A percentile compares a stretch with the other conserved stretches of the same genome.
Evolutionary conservation across 2,888 invertebrate species (phyloP).

Genomic region (Neuroscelio doddi): DNA sequence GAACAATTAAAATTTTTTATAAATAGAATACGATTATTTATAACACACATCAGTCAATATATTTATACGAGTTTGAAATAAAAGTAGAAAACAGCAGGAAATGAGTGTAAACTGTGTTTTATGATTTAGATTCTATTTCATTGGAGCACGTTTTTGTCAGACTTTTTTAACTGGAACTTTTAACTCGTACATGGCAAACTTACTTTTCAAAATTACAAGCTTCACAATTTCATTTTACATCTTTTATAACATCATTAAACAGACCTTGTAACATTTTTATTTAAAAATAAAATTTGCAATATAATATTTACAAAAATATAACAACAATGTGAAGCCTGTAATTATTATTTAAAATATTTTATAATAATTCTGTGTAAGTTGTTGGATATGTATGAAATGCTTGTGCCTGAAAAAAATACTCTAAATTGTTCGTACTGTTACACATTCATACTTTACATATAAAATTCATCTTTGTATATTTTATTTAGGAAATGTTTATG

Average conservation of each 20-base stretch:
- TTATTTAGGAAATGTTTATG: no score
- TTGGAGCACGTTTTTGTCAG: conserved; percentile 23
- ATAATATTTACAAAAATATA: no score
- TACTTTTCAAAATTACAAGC: conserved; percentile 35
- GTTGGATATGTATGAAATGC: conserved; percentile 17
- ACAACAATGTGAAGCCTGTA: conserved; percentile 22
- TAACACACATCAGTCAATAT: no score
- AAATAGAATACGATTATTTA: no score
- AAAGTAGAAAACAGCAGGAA: no score
- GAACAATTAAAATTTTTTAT: no score
- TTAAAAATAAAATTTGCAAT: neutral
- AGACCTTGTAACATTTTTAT: neutral
- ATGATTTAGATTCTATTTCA: conserved; percentile 18
- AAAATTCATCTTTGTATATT: no score
- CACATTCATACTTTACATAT: neutral
- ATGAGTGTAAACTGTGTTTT: no score
- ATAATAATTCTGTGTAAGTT: conserved; percentile 16
- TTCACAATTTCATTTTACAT: conserved; percentile 2
- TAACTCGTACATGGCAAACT: conserved; percentile 24
- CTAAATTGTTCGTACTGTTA: conserved; percentile 14
- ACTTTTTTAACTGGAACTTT: conserved; percentile 24
- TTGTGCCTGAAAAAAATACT: conserved; percentile 11
- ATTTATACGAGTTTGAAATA: no score
- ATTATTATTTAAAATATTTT: conserved; percentile 11
- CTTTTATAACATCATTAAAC: neutral